Conservation (phyloP, 2,888 invertebrate species). For the Miltochrista miniata region DNA sequence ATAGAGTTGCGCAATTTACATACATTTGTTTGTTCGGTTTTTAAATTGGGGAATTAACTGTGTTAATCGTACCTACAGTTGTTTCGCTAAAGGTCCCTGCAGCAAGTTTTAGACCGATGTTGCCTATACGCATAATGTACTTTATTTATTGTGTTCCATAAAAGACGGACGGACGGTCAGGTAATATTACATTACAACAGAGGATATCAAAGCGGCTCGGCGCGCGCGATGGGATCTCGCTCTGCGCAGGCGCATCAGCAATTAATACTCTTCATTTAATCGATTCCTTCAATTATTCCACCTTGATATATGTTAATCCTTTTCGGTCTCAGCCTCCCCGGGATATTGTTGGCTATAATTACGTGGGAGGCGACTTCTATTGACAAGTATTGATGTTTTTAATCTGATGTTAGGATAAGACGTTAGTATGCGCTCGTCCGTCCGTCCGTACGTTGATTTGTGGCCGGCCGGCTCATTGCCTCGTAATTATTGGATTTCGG, state of each 20-base stretch:
- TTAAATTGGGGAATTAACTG: slow-evolving; percentile 80
- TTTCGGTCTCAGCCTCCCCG: slow-evolving; percentile 71
- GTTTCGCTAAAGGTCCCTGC: slow-evolving; percentile 55
- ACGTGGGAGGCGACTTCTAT: slow-evolving; percentile 82
- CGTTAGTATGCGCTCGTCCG: slow-evolving; percentile 78
- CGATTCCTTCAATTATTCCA: slow-evolving; percentile 83
- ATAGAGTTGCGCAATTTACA: slow-evolving; percentile 81
- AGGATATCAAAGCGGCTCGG: slow-evolving; percentile 49
- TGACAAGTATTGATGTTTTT: slow-evolving; percentile 83
- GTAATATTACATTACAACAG: slow-evolving; percentile 51
- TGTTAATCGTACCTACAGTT: slow-evolving; percentile 67
- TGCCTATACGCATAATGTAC: slow-evolving; percentile 32
- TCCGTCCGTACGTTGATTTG: slow-evolving; percentile 75
- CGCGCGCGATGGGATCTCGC: slow-evolving; percentile 58
- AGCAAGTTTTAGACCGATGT: slow-evolving; percentile 47
- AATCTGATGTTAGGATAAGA: slow-evolving; percentile 83
- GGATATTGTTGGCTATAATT: slow-evolving; percentile 82
- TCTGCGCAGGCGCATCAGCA: slow-evolving; percentile 77
- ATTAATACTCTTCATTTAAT: slow-evolving; percentile 83
- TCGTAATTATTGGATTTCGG: slow-evolving; percentile 82
- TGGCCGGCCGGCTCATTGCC: slow-evolving; percentile 76
- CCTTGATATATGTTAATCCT: slow-evolving; percentile 81
- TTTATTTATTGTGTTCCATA: slow-evolving; percentile 39
- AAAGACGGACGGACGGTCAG: slow-evolving; percentile 43
- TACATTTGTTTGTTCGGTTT: slow-evolving; percentile 82